phyloP scores from a whole-genome alignment of 2,888 invertebrate genomes.

The Oscheius sp. region DNA sequence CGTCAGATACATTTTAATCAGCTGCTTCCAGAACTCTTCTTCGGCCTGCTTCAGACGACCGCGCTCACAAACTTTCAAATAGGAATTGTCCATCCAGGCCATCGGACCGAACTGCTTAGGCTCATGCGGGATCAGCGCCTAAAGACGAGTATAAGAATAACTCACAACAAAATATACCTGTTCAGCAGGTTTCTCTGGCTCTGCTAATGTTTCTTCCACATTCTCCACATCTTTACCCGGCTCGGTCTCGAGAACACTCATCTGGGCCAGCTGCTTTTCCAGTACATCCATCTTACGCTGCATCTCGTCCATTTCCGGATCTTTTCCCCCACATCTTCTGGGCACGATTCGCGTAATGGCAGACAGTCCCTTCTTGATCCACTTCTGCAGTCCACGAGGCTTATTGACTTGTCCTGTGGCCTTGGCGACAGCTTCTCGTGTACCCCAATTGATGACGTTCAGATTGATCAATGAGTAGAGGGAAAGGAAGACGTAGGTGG shows the following conservation, averaged over 20 bases:
- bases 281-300: slow-evolving; percentile 30
- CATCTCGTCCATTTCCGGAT: slow-evolving; percentile 40
- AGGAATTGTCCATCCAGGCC: slow-evolving; percentile 66
- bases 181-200: not conserved
- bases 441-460: slow-evolving; percentile 94
- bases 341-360: slow-evolving; percentile 9
- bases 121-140: not conserved
- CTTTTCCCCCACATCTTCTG: slow-evolving; percentile 40
- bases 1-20: slow-evolving; percentile 72
- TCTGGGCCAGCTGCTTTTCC: slow-evolving; percentile 12
- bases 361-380: slow-evolving; percentile 15
- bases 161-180: not conserved
- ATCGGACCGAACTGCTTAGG: slow-evolving; percentile 22
- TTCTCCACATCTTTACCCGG: slow-evolving; percentile 31
- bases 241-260: slow-evolving; percentile 31
- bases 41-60: slow-evolving; percentile 78
- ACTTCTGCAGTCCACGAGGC: slow-evolving; percentile 40
- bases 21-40: slow-evolving; percentile 75
- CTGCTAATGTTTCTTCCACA: not conserved
- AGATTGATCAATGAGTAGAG: slow-evolving; percentile 92
- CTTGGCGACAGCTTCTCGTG: slow-evolving; percentile 81
- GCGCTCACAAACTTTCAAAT: slow-evolving; percentile 62
- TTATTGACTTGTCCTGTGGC: slow-evolving; percentile 64
- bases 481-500: slow-evolving; percentile 91
- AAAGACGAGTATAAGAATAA: not conserved